Conservation (phyloP, 1,140 invertebrate species). For the Olivierus martensii region DNA sequence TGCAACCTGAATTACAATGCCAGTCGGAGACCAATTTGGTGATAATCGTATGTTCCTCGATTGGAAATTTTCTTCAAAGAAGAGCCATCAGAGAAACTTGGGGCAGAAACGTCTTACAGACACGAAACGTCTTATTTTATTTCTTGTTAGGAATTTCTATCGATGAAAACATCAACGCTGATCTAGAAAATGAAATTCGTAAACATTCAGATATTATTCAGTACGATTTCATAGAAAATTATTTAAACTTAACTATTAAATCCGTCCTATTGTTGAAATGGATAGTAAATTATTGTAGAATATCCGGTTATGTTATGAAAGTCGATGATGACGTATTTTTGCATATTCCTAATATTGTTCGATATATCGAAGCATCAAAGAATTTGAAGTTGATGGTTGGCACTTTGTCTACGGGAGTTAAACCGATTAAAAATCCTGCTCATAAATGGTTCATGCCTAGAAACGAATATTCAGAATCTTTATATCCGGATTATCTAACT, state of each 20-base stretch:
- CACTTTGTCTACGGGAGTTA: too few relatives aligned
- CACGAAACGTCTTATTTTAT: slow-evolving; percentile 29
- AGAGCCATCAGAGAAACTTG: slow-evolving; percentile 56
- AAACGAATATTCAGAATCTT: slow-evolving; percentile 20
- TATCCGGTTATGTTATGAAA: slow-evolving; percentile 17
- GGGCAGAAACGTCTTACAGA: slow-evolving; percentile 30
- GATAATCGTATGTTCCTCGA: slow-evolving; percentile 53
- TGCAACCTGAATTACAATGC: too few relatives aligned
- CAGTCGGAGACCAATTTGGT: too few relatives aligned
- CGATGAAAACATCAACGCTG: slow-evolving; percentile 36
- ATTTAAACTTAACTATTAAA: slow-evolving; percentile 16
- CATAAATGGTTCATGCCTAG: slow-evolving; percentile 22
- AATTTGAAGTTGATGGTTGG: too few relatives aligned
- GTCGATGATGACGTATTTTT: slow-evolving; percentile 23
- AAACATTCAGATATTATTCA: slow-evolving; percentile 20
- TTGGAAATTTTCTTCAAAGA: slow-evolving; percentile 50
- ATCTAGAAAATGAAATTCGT: slow-evolving; percentile 19
- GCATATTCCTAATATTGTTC: slow-evolving; percentile 13
- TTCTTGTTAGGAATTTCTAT: slow-evolving; percentile 51
- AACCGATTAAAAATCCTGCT: neutral
- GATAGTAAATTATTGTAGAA: slow-evolving; percentile 16
- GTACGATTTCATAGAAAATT: slow-evolving; percentile 17
- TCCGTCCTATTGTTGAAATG: slow-evolving; percentile 17
- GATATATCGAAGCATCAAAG: too few relatives aligned
- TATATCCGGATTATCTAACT: slow-evolving; percentile 38